phyloP scores from a whole-genome alignment of 2,888 invertebrate species.

The Rhamphomyia laevipes region DNA sequence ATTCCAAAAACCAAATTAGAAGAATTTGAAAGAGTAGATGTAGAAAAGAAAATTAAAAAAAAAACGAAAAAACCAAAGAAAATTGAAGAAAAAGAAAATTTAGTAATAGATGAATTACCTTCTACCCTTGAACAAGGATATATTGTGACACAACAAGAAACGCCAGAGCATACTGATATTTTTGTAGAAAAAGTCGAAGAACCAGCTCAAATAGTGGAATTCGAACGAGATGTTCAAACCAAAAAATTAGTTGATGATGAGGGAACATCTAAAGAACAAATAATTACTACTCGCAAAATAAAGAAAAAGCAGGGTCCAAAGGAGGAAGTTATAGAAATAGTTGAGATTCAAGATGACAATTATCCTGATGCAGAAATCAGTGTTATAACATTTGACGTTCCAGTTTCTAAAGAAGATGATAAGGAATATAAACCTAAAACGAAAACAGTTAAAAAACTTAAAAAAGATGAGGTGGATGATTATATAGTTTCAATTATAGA shows the following conservation, averaged over 20 bases:
- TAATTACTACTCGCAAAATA: slow-evolving; percentile 35
- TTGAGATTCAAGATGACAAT: slow-evolving; percentile 29
- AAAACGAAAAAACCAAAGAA: slow-evolving; percentile 15
- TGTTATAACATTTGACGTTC: slow-evolving; percentile 18
- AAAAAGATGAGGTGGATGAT: slow-evolving; percentile 28
- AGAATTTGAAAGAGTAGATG: slow-evolving; percentile 26
- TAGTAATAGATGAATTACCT: slow-evolving; percentile 16
- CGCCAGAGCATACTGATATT: slow-evolving; percentile 1
- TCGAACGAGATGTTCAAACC: slow-evolving; percentile 35
- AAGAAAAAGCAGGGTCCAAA: slow-evolving; percentile 35
- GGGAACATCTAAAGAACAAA: slow-evolving; percentile 34
- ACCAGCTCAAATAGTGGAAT: slow-evolving; percentile 23
- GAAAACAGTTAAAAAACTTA: slow-evolving; percentile 26
- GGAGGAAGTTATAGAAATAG: slow-evolving; percentile 33
- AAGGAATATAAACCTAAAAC: slow-evolving; percentile 34
- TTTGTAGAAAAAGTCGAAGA: slow-evolving; percentile 22
- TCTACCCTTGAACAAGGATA: slow-evolving; percentile 2
- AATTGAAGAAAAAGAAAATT: slow-evolving; percentile 21
- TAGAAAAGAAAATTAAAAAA: slow-evolving; percentile 20
- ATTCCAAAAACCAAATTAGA: slow-evolving; percentile 27
- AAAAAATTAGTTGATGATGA: slow-evolving; percentile 34
- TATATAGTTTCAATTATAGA: slow-evolving; percentile 29
- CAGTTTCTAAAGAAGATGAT: slow-evolving; percentile 33
- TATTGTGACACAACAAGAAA: slow-evolving; percentile 12
- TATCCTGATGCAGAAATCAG: slow-evolving; percentile 30